A percentile compares a stretch with the other conserved stretches of the same genome.
Evolutionary conservation across 1,140 invertebrate species (phyloP).

Genomic region (Drosophila seguyi): DNA sequence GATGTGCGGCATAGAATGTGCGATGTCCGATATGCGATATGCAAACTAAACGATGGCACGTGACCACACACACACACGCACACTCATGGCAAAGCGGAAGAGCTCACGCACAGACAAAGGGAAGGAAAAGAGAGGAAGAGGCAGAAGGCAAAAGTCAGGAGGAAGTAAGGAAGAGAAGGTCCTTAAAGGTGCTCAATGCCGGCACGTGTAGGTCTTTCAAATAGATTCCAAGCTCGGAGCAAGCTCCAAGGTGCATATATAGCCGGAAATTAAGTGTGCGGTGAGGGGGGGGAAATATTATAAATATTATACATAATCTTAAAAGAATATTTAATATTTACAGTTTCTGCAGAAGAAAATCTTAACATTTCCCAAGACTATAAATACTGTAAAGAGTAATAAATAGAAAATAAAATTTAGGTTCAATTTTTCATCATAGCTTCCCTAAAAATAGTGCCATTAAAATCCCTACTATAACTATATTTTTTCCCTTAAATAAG

Average conservation of each 20-base stretch:
- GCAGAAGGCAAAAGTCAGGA: no score
- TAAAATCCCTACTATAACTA: not conserved
- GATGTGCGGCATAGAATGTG: constrained; percentile 10
- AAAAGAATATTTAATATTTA: not conserved
- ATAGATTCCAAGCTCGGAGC: constrained; percentile 7
- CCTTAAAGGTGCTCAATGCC: constrained; percentile 20
- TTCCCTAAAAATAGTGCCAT: no score
- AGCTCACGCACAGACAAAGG: not conserved
- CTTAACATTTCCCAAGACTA: not conserved
- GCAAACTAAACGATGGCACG: constrained; percentile 59
- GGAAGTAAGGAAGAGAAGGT: not conserved
- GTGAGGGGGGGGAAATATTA: not conserved
- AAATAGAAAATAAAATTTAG: no score
- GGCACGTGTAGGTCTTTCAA: constrained; percentile 34
- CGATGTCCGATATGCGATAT: constrained; percentile 50
- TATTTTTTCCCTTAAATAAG: not conserved
- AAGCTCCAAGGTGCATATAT: not conserved
- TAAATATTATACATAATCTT: not conserved
- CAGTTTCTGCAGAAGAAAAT: not conserved
- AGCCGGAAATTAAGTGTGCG: constrained; percentile 3
- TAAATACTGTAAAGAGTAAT: not conserved
- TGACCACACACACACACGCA: constrained; percentile 44
- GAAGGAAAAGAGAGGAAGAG: not conserved
- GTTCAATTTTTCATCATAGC: not conserved
- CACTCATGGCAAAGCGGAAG: not conserved